A percentile compares a stretch with the other conserved stretches of the same genome.
These are phyloP conservation scores for Poecilia gillii DNA, from an alignment of 2,797 vertebrate species.

Conservation along the genomic window DNA sequence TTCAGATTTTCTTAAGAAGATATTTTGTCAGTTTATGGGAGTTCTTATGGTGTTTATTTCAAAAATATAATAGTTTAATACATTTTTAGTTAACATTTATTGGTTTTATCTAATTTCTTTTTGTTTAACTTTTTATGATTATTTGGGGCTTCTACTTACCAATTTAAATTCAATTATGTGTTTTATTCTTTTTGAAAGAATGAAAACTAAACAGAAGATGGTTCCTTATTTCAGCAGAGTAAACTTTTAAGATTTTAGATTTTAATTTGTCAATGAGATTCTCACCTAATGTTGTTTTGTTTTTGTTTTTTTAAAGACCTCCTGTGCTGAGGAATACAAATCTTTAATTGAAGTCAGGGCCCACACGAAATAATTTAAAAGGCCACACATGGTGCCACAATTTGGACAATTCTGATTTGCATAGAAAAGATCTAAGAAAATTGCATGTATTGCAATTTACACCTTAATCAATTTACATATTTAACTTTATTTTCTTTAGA, in stretches of 20 bases:
- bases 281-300: too few relatives aligned
- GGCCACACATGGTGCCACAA: too few relatives aligned
- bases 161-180: neutral
- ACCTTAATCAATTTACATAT: neutral
- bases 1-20: neutral
- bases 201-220: neutral
- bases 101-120: neutral
- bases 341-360: neutral
- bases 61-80: neutral
- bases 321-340: neutral
- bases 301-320: neutral
- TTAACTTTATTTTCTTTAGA: neutral
- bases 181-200: neutral
- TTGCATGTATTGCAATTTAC: neutral
- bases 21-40: neutral
- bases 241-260: too few relatives aligned
- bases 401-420: neutral
- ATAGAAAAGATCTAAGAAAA: neutral
- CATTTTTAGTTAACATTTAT: neutral
- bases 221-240: too few relatives aligned
- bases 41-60: neutral
- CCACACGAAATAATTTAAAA: neutral
- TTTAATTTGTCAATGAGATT: too few relatives aligned
- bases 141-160: neutral
- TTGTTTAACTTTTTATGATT: neutral